These are phyloP conservation scores for Zaprionus lineosus DNA, from an alignment of 2,888 invertebrate genomes.

Conservation along the genomic window DNA sequence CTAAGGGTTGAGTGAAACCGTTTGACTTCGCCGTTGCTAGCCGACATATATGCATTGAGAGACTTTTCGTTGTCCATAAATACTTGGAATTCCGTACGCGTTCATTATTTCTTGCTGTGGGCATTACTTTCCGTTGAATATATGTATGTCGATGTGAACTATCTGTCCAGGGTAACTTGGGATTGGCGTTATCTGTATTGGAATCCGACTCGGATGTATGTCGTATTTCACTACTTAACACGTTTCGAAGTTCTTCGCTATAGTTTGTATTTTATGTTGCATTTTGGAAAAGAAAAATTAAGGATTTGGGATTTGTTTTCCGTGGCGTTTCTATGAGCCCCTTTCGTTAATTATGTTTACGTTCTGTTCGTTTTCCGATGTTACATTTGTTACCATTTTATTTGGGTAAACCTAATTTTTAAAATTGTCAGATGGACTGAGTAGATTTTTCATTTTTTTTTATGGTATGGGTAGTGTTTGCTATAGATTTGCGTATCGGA, in stretches of 20 bases:
- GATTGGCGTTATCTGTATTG: not conserved
- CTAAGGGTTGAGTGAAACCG: too few relatives aligned
- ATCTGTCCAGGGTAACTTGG: not conserved
- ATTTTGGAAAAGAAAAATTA: slow-evolving; percentile 5
- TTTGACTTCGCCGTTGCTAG: too few relatives aligned
- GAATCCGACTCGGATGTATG: not conserved
- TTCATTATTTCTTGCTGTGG: too few relatives aligned
- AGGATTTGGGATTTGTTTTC: slow-evolving; percentile 9
- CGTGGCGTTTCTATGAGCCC: slow-evolving; percentile 2
- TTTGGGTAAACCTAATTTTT: slow-evolving; percentile 22
- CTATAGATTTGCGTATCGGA: too few relatives aligned
- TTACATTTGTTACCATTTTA: slow-evolving; percentile 10
- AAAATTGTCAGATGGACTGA: slow-evolving; percentile 6
- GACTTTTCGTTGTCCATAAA: too few relatives aligned
- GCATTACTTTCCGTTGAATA: not conserved
- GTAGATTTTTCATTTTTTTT: slow-evolving; percentile 12
- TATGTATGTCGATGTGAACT: not conserved
- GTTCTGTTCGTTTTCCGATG: not conserved
- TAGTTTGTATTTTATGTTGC: not conserved
- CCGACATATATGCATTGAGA: too few relatives aligned
- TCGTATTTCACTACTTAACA: not conserved
- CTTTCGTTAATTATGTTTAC: not conserved
- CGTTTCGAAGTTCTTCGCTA: not conserved
- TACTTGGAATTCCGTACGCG: too few relatives aligned
- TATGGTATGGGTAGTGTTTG: not conserved